phyloP scores from a whole-genome alignment of 2,113 vertebrate genomes.

The Oenanthe oenanthe region DNA sequence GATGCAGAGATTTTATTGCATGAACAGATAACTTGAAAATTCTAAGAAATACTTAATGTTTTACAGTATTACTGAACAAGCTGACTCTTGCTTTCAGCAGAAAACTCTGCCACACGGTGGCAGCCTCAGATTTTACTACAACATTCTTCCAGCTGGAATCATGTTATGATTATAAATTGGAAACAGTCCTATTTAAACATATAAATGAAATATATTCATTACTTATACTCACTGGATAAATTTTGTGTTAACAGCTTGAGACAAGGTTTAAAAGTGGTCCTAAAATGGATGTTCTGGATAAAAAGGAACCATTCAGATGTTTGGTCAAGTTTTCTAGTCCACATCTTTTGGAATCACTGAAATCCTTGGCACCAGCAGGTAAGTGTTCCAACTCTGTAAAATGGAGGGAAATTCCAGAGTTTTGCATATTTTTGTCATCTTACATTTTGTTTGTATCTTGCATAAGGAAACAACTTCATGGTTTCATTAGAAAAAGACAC shows the following conservation, averaged over 20 bases:
- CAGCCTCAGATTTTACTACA: conserved; percentile 23
- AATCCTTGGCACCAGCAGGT: conserved; percentile 86
- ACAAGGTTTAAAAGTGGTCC: conserved; percentile 84
- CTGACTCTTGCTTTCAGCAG: background rate
- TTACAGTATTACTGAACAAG: background rate
- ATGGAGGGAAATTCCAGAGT: background rate
- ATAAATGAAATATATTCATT: background rate
- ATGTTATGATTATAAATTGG: background rate
- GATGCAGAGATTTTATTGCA: background rate
- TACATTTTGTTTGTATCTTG: background rate
- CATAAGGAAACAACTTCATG: background rate
- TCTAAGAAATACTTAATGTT: background rate
- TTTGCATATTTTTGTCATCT: background rate
- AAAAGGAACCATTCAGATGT: conserved; percentile 84
- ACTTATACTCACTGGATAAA: background rate
- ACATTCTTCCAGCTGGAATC: background rate
- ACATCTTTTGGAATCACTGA: conserved; percentile 88
- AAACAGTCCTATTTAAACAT: background rate
- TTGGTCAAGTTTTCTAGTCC: conserved; percentile 88
- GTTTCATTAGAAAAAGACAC: background rate
- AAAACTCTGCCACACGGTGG: conserved; percentile 32
- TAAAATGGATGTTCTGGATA: conserved; percentile 65
- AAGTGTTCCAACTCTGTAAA: background rate
- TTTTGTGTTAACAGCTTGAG: conserved; percentile 82
- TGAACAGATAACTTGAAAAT: background rate